phyloP scores from a whole-genome alignment of 2,797 vertebrate genomes.

The Lophotriccus pileatus region DNA sequence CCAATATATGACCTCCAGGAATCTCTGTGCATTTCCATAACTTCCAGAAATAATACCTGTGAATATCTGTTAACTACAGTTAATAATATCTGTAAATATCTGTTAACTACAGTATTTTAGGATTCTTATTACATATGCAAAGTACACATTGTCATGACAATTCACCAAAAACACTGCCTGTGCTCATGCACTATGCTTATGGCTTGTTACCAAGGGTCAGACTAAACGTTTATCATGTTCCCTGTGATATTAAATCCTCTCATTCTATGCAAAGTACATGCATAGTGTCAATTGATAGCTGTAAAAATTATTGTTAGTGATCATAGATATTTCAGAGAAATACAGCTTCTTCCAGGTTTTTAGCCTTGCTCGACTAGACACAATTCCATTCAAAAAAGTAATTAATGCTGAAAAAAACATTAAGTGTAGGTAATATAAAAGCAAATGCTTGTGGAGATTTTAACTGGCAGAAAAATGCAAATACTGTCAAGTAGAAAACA shows the following conservation, averaged over 20 bases:
- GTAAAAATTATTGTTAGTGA: background rate
- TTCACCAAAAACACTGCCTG: background rate
- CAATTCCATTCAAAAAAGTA: background rate
- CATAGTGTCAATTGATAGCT: background rate
- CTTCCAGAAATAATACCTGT: background rate
- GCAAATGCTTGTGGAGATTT: background rate
- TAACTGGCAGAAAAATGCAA: background rate
- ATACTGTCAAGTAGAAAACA: background rate
- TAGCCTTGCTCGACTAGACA: background rate
- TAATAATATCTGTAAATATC: too few relatives aligned
- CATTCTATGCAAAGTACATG: fast-evolving
- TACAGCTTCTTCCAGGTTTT: background rate
- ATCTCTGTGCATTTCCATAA: background rate
- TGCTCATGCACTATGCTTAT: background rate
- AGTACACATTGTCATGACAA: background rate
- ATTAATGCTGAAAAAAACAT: fast-evolving
- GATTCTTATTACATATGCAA: background rate
- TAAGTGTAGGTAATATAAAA: background rate
- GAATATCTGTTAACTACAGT: too few relatives aligned
- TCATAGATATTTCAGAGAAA: background rate
- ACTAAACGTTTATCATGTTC: background rate
- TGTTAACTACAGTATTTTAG: background rate
- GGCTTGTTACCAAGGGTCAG: background rate
- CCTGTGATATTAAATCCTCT: background rate
- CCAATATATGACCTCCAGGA: background rate